These are phyloP conservation scores for Prietella phreatophila DNA, from an alignment of 2,113 vertebrate genomes.

Conservation along the genomic window DNA sequence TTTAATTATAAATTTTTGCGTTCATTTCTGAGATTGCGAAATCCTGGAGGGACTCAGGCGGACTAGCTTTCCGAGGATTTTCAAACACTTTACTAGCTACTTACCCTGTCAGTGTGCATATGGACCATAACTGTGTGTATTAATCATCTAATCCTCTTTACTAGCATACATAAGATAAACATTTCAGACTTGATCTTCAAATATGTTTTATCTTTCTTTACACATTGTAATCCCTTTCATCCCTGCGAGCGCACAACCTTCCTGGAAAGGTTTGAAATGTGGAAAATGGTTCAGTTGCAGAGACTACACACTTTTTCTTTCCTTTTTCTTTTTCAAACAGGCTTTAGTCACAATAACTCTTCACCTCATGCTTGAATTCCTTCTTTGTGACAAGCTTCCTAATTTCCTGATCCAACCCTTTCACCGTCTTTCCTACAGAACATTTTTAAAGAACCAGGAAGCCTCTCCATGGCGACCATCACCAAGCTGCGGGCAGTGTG, in stretches of 20 bases:
- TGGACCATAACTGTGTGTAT: neutral
- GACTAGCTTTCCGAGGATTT: neutral
- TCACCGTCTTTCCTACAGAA: slow-evolving; percentile 69
- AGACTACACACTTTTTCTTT: neutral
- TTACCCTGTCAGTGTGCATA: neutral
- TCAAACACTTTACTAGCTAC: neutral
- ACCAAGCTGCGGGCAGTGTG: slow-evolving; percentile 79
- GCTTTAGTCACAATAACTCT: too few relatives aligned
- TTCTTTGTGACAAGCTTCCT: neutral
- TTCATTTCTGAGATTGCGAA: too few relatives aligned
- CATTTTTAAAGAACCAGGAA: slow-evolving; percentile 89
- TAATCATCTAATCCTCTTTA: neutral
- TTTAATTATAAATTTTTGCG: too few relatives aligned
- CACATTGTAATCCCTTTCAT: neutral
- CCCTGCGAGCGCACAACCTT: neutral
- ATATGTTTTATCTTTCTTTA: neutral
- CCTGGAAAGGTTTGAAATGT: neutral
- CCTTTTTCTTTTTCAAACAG: too few relatives aligned
- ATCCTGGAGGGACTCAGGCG: too few relatives aligned
- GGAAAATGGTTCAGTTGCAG: neutral
- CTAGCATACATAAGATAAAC: neutral
- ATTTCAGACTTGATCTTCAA: neutral
- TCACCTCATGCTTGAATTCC: neutral
- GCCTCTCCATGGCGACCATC: slow-evolving; percentile 80
- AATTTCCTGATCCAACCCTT: neutral